Percentiles rank a stretch among this genome's conserved stretches.
Evolutionary conservation across 2,113 vertebrate genomes (phyloP).

Genomic region (Elanus axillaris): DNA sequence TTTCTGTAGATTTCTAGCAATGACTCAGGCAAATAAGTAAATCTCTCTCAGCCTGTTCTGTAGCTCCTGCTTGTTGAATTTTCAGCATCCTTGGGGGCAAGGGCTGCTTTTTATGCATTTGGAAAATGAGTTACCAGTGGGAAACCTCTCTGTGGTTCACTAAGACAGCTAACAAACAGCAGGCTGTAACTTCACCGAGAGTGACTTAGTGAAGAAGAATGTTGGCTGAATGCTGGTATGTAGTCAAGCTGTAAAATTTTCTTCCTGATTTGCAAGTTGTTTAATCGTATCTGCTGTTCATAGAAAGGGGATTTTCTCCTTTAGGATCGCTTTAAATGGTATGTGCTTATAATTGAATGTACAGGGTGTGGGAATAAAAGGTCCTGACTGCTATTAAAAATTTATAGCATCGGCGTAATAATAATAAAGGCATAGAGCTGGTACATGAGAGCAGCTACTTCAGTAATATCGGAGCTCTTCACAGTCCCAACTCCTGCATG

Average conservation of each 20-base stretch:
- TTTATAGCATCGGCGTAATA: background rate
- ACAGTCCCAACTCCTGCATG: background rate
- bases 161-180: background rate
- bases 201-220: background rate
- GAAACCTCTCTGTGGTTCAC: background rate
- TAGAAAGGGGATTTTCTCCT: background rate
- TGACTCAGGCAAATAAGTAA: background rate
- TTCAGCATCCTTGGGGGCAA: background rate
- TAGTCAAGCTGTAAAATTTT: background rate
- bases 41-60: background rate
- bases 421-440: background rate
- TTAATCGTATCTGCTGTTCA: background rate
- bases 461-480: background rate
- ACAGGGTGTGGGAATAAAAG: background rate
- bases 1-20: background rate
- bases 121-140: background rate
- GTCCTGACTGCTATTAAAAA: background rate
- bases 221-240: background rate
- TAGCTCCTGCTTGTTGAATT: background rate
- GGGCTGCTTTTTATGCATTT: background rate
- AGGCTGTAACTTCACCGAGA: background rate
- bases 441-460: background rate
- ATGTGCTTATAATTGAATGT: background rate
- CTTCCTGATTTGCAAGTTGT: background rate
- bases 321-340: background rate